A percentile compares a stretch with the other conserved stretches of the same genome.
Evolutionary conservation across 2,888 invertebrate genomes (phyloP).

Genomic region (Amphipoea oculea): DNA sequence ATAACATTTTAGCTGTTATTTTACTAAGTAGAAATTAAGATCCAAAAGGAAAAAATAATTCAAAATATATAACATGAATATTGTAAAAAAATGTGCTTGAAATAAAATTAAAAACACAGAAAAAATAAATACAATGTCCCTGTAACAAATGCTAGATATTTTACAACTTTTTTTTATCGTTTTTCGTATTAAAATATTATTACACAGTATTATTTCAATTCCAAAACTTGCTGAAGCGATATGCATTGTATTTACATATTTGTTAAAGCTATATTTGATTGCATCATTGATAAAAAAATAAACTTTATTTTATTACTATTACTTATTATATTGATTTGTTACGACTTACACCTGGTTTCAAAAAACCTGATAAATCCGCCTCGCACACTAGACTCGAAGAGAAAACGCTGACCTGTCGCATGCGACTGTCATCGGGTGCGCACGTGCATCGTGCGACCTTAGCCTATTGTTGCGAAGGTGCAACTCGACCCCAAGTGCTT

Average conservation of each 20-base stretch:
- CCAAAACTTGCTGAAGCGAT: constrained; percentile 55
- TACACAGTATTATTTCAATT: constrained; percentile 55
- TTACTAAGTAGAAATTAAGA: constrained; percentile 14
- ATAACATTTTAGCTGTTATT: constrained; percentile 14
- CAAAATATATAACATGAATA: not conserved
- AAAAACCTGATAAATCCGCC: not conserved
- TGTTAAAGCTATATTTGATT: constrained; percentile 57
- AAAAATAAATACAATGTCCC: constrained; percentile 52
- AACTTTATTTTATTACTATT: constrained; percentile 22
- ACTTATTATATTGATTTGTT: constrained; percentile 40
- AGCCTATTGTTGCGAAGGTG: no score
- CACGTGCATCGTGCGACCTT: no score
- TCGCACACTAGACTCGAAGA: not conserved
- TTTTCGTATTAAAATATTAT: constrained; percentile 32
- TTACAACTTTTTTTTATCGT: constrained; percentile 7
- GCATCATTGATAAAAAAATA: constrained; percentile 48
- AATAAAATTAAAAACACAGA: constrained; percentile 7
- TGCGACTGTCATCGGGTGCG: not conserved
- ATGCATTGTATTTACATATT: constrained; percentile 50
- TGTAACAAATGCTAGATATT: constrained; percentile 40
- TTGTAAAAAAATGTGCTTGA: constrained; percentile 38
- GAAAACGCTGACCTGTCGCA: not conserved
- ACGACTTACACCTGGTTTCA: not conserved
- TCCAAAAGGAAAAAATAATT: constrained; percentile 19
- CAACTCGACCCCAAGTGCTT: no score